A percentile compares a stretch with the other conserved stretches of the same genome.
These are phyloP conservation scores for Hippocampus guttulatus DNA, from an alignment of 2,113 vertebrate genomes.

Conservation along the genomic window DNA sequence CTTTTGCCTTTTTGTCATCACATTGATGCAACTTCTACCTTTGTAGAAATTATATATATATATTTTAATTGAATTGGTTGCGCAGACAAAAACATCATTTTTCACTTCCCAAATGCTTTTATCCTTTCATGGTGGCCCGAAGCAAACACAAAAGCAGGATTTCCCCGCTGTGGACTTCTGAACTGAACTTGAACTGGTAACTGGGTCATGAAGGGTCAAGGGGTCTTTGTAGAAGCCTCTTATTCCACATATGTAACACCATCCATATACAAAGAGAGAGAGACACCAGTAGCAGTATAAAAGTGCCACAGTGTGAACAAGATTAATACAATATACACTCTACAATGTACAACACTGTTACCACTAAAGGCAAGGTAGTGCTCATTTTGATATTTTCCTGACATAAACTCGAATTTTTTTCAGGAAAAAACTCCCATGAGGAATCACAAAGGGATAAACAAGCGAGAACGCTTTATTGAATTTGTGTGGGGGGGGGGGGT, in stretches of 20 bases:
- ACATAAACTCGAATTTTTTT: conserved; percentile 35
- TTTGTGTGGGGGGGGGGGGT: too few species aligned
- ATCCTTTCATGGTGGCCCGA: conserved; percentile 6
- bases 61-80: background rate
- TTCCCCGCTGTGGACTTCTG: conserved; percentile 42
- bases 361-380: too few species aligned
- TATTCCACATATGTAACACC: background rate
- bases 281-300: too few species aligned
- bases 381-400: too few species aligned
- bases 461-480: background rate
- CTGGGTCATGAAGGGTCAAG: conserved; percentile 35
- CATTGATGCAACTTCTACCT: too few species aligned
- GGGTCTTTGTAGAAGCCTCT: background rate
- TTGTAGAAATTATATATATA: background rate
- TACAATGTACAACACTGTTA: too few species aligned
- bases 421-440: background rate
- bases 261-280: background rate
- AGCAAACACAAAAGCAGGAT: conserved; percentile 8
- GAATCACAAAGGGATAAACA: background rate
- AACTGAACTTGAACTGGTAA: conserved; percentile 63
- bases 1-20: too few species aligned
- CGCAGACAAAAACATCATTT: background rate
- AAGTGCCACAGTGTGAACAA: too few species aligned
- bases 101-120: background rate
- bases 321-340: too few species aligned